phyloP scores from a whole-genome alignment of 1,140 invertebrate genomes.

The Micrasema longulum region DNA sequence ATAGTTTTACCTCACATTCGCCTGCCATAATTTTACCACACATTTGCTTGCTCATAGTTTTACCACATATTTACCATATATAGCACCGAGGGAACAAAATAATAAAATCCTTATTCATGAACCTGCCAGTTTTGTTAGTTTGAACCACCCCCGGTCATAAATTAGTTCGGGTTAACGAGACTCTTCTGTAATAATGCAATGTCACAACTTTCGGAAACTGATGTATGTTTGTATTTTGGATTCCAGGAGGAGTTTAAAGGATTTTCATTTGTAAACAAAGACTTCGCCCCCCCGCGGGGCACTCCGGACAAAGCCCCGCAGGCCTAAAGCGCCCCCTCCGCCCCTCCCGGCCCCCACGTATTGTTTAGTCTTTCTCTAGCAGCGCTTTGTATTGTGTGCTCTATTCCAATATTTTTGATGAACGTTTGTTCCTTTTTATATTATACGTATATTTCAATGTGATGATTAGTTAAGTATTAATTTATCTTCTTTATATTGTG shows the following conservation, averaged over 20 bases:
- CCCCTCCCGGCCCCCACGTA: neutral
- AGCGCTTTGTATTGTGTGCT: conserved; percentile 19
- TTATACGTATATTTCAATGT: conserved; percentile 32
- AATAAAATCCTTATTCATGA: too few relatives aligned
- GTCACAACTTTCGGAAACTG: neutral
- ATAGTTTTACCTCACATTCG: too few relatives aligned
- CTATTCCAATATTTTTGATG: conserved; percentile 36
- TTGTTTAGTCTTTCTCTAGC: conserved; percentile 16
- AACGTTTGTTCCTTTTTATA: conserved; percentile 9
- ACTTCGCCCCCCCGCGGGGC: conserved; percentile 83
- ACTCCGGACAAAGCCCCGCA: conserved; percentile 58
- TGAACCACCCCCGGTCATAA: too few relatives aligned
- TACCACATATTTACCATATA: neutral
- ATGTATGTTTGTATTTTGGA: neutral
- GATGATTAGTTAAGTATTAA: conserved; percentile 39
- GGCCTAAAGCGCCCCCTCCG: conserved; percentile 54
- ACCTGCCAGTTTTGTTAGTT: too few relatives aligned
- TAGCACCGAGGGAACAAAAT: too few relatives aligned
- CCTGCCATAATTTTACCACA: too few relatives aligned
- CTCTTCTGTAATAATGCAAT: too few relatives aligned
- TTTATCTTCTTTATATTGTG: conserved; percentile 38
- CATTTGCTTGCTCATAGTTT: neutral
- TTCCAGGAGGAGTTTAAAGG: conserved; percentile 95
- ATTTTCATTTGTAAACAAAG: conserved; percentile 96
- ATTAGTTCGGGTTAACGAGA: too few relatives aligned